Conservation (phyloP, 1,140 invertebrate genomes). For the Neodiprion virginianus region DNA sequence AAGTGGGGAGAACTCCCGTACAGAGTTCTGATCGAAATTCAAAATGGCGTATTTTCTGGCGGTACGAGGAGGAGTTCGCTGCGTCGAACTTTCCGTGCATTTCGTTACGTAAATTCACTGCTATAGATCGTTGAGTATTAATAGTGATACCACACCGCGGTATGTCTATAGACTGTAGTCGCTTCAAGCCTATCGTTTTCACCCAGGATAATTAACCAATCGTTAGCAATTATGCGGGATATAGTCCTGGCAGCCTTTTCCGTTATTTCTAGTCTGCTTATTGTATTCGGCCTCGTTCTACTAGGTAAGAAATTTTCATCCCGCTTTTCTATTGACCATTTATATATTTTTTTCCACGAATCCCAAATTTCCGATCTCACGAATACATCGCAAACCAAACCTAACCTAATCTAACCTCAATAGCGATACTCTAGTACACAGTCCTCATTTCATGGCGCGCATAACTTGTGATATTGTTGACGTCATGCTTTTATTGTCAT, state of each 20-base stretch:
- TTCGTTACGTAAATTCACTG: too few relatives aligned
- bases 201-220: not conserved
- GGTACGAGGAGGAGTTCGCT: too few relatives aligned
- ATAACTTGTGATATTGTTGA: conserved; percentile 3
- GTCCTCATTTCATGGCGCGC: too few relatives aligned
- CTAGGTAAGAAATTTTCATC: conserved; percentile 53
- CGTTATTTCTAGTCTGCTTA: conserved; percentile 56
- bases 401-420: not conserved
- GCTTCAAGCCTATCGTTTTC: too few relatives aligned
- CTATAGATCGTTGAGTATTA: too few relatives aligned
- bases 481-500: not conserved
- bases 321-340: not conserved
- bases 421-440: not conserved
- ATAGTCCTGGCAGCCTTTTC: conserved; percentile 58
- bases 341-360: too few relatives aligned
- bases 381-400: not conserved
- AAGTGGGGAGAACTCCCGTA: too few relatives aligned
- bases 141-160: too few relatives aligned
- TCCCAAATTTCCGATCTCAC: not conserved
- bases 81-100: too few relatives aligned
- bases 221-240: conserved; percentile 57
- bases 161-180: too few relatives aligned
- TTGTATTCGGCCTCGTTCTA: conserved; percentile 60
- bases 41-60: not conserved
- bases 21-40: not conserved